Evolutionary conservation across 2,113 vertebrate genomes (phyloP).

Genomic region (Mionectes macconnelli): DNA sequence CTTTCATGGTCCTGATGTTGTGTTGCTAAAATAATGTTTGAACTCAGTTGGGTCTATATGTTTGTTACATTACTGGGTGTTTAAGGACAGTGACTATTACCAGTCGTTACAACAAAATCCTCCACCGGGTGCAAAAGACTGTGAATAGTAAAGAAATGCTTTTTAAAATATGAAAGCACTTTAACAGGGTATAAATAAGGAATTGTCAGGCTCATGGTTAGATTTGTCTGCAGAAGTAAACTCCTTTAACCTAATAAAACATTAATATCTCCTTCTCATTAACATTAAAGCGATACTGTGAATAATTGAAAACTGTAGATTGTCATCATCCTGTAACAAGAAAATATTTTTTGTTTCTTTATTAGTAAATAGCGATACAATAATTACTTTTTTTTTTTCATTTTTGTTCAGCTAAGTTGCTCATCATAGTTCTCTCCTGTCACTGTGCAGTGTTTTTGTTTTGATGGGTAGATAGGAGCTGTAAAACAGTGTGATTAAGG

Average conservation of each 20-base stretch:
- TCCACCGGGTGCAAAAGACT: not conserved
- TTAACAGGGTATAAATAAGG: not conserved
- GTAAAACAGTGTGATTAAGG: not conserved
- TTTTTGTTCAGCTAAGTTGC: fast-evolving
- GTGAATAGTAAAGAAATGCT: not conserved
- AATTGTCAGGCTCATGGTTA: not conserved
- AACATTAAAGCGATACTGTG: not conserved
- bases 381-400: not conserved
- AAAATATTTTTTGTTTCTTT: not conserved
- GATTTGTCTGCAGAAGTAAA: not conserved
- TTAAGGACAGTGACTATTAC: not conserved
- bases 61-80: not conserved
- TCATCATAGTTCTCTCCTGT: not conserved
- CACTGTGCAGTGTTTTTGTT: not conserved
- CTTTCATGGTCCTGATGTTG: fast-evolving
- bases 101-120: not conserved
- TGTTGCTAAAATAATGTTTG: not conserved
- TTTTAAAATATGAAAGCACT: not conserved
- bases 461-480: not conserved
- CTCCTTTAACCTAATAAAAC: not conserved
- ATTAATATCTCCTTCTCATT: not conserved
- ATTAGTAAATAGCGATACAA: not conserved
- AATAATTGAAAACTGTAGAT: not conserved
- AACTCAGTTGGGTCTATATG: not conserved
- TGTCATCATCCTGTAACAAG: not conserved